These are phyloP conservation scores for Vanessa tameamea DNA, from an alignment of 1,140 invertebrate genomes.

Conservation along the genomic window DNA sequence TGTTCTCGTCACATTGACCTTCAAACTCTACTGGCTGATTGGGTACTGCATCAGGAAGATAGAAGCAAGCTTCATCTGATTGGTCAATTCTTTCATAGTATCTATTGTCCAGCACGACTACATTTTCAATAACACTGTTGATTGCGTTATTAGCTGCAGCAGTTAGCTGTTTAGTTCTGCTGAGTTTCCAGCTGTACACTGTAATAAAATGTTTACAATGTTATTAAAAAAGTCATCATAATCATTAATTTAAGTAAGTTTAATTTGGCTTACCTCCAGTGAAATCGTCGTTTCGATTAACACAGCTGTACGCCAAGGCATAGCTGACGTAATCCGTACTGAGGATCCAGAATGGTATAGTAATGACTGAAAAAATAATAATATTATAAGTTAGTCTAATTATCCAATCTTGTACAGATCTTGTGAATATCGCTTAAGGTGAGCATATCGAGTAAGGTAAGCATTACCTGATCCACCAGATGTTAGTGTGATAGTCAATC, in stretches of 20 bases:
- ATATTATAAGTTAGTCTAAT: too few relatives aligned
- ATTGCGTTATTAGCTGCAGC: slow-evolving; percentile 41
- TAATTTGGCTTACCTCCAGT: slow-evolving; percentile 40
- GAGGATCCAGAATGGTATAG: slow-evolving; percentile 61
- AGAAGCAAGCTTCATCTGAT: slow-evolving; percentile 58
- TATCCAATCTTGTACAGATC: too few relatives aligned
- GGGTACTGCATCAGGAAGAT: slow-evolving; percentile 46
- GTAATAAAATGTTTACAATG: neutral
- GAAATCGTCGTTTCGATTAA: slow-evolving; percentile 41
- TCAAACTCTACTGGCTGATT: slow-evolving; percentile 49
- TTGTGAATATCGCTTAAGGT: too few relatives aligned
- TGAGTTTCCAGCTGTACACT: slow-evolving; percentile 72
- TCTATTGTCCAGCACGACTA: slow-evolving; percentile 50
- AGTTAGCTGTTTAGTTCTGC: slow-evolving; percentile 48
- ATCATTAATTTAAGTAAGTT: neutral
- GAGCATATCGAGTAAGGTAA: too few relatives aligned
- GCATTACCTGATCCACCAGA: slow-evolving; percentile 22
- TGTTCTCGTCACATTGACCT: slow-evolving; percentile 53
- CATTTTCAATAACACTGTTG: slow-evolving; percentile 42
- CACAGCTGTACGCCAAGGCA: slow-evolving; percentile 53
- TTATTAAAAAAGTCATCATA: neutral
- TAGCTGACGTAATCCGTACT: slow-evolving; percentile 58
- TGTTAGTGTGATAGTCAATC: slow-evolving; percentile 38
- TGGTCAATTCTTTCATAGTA: slow-evolving; percentile 57
- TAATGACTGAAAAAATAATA: slow-evolving; percentile 40